Evolutionary conservation across 2,113 vertebrate species (phyloP), one percentile per base, ranked within the genome.

Genomic region (Aythya baeri): DNA sequence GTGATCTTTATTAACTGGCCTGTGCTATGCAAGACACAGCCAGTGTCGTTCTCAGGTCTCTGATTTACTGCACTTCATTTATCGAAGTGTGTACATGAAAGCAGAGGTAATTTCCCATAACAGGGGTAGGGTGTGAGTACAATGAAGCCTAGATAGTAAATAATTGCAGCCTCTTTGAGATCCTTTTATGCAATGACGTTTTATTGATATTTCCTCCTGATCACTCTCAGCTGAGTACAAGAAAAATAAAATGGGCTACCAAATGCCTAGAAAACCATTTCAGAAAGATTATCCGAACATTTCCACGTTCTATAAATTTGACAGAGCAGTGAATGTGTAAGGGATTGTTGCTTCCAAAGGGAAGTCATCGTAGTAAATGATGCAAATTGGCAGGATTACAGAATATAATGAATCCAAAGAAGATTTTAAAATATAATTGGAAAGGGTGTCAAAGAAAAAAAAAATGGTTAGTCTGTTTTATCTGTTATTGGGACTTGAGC

Each of bases 311-410:
- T 83, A 84, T 43, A 65, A 91, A 96, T 91, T 25, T 84, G 91
- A 81, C 87, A 96, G 93, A 95, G 84, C 29, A 67, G 91, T 70
- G 89, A 87, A 68, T 49, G 86, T 88, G 73, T 31, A 73, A 97
- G 95, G 94, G 84, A 94, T 93, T 67, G 75, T 66, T 94, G 91
- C 94, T 97, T 97, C 92, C 96, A 70, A 94, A 95, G 82, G 79
- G 75, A 94, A 94, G 96, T 88, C 91, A 94, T 22, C 89, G 59
- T 76, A 66, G 95, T 63, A 94, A 97, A 94, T 55, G 90, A 96
- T 95, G 80, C 94, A 97, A 91, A 97, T 83, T 97, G 97, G 92
- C 97, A 97, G 88, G 89, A 93, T 97, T 97, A 96, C 95, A 95
- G 91, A 89, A 84, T 76, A 94, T 94, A 96, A 96, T 66, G 87